Evolutionary conservation across 2,888 invertebrate genomes (phyloP).

Genomic region (Carpatolechia fugitivella): DNA sequence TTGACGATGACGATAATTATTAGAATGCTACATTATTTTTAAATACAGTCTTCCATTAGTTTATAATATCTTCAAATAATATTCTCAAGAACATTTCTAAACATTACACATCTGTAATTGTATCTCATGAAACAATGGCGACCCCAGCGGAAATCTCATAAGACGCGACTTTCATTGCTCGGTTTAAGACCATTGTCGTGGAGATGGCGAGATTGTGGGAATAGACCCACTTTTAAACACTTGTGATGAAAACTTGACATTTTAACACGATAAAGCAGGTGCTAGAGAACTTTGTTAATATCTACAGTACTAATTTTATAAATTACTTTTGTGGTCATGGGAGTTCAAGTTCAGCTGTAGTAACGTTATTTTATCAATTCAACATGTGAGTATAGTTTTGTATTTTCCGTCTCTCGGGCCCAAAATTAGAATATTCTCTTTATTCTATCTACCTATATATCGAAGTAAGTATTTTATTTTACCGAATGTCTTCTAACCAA

Average conservation of each 20-base stretch:
- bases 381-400: no score
- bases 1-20: no score
- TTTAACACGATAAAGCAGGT: background rate
- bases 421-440: no score
- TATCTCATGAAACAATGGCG: background rate
- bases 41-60: background rate
- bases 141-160: slow-evolving; percentile 5
- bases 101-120: background rate
- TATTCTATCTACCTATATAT: no score
- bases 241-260: slow-evolving; percentile 6
- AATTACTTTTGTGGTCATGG: background rate
- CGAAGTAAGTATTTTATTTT: no score
- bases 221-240: background rate
- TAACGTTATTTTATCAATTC: no score
- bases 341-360: background rate
- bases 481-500: no score
- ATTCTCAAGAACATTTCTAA: background rate
- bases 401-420: no score
- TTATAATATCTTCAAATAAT: background rate
- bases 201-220: slow-evolving; percentile 9
- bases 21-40: no score
- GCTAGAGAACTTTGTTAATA: background rate
- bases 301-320: background rate
- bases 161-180: slow-evolving; percentile 8
- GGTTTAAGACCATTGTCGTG: slow-evolving; percentile 9